Conservation (phyloP, 2,797 vertebrate genomes). For the Lutjanus campechanus region DNA sequence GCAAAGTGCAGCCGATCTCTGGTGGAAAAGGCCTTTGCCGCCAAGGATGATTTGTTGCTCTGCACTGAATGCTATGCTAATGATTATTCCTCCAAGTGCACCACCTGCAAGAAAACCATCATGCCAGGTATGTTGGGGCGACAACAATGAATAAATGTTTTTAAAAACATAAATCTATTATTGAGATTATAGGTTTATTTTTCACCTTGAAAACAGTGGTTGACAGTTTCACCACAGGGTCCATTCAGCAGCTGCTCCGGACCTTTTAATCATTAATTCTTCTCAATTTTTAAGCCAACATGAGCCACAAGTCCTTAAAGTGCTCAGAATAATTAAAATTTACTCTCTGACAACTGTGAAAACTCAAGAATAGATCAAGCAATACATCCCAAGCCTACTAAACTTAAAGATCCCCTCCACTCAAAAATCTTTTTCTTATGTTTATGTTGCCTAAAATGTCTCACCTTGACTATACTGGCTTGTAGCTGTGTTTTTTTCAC, state of each 20-base stretch:
- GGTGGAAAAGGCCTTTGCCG: slow-evolving; percentile 96
- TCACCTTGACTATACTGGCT: too few relatives aligned
- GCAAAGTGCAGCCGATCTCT: slow-evolving; percentile 91
- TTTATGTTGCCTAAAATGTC: too few relatives aligned
- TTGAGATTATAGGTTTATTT: not conserved
- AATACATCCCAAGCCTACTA: not conserved
- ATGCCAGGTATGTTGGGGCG: slow-evolving; percentile 90
- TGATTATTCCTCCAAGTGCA: slow-evolving; percentile 95
- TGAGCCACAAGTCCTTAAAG: not conserved
- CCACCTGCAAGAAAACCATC: slow-evolving; percentile 93
- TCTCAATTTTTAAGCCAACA: not conserved
- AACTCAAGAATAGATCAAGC: not conserved
- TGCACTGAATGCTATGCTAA: slow-evolving; percentile 94
- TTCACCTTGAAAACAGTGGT: not conserved
- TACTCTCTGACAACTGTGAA: too few relatives aligned
- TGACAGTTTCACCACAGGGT: not conserved
- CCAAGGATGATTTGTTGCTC: slow-evolving; percentile 93
- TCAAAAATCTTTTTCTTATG: too few relatives aligned
- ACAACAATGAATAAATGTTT: not conserved
- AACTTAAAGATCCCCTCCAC: too few relatives aligned
- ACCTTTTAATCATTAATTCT: not conserved
- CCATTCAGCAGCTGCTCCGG: not conserved
- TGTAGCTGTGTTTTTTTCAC: too few relatives aligned
- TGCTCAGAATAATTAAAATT: not conserved
- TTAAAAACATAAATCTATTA: not conserved